Conservation (phyloP, 2,113 vertebrate species). For the Lucifuga dentata region DNA sequence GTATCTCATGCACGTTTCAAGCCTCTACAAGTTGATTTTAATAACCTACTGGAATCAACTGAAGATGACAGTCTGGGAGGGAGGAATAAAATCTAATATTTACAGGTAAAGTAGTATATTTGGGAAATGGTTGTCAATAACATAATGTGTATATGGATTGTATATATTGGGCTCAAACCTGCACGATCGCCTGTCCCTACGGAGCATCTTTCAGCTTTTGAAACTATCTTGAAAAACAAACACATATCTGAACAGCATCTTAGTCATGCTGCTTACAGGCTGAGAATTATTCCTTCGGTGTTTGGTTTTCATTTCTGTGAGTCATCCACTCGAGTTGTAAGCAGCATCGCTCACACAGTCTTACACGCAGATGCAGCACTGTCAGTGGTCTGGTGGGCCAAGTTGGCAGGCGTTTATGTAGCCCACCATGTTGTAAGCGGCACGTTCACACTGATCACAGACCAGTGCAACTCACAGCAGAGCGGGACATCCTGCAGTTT, state of each 20-base stretch:
- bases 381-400: conserved; percentile 20
- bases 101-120: no score
- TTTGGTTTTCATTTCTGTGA: background rate
- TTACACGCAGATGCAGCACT: background rate
- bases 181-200: no score
- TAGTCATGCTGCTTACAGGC: background rate
- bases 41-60: no score
- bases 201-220: no score
- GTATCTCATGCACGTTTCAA: no score
- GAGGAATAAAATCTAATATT: no score
- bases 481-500: conserved; percentile 43
- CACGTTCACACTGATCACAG: conserved; percentile 24
- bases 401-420: conserved; percentile 20
- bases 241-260: background rate
- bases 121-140: no score
- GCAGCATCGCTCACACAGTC: background rate
- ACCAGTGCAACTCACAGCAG: conserved; percentile 35
- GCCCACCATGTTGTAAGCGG: conserved; percentile 22
- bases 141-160: no score
- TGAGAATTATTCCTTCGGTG: background rate
- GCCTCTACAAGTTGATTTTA: no score
- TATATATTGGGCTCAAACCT: no score
- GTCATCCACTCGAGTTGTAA: background rate
- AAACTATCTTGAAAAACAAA: background rate
- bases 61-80: no score